Percentiles rank a stretch among this genome's conserved stretches.
phyloP scores from a whole-genome alignment of 2,888 invertebrate genomes.

The Rhamnusium bicolor region DNA sequence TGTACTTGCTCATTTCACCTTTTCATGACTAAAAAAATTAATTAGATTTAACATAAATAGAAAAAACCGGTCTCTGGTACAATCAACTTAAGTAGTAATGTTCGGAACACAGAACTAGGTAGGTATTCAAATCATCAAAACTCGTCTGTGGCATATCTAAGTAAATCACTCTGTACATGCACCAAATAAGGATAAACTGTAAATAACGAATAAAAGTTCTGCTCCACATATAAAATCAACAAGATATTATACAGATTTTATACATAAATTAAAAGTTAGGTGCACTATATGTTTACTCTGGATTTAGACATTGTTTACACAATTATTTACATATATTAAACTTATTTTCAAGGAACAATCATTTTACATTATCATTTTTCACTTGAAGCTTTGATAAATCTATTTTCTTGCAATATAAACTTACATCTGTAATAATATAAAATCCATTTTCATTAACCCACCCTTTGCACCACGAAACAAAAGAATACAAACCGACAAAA shows the following conservation, averaged over 20 bases:
- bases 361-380: background rate
- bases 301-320: background rate
- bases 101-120: background rate
- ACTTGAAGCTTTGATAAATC: background rate
- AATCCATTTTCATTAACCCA: slow-evolving; percentile 15
- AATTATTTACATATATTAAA: background rate
- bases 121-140: background rate
- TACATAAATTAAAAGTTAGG: background rate
- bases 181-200: background rate
- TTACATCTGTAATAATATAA: slow-evolving; percentile 13
- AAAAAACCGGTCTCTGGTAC: background rate
- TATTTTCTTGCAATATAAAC: background rate
- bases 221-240: background rate
- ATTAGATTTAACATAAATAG: background rate
- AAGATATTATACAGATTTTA: background rate
- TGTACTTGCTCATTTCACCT: background rate
- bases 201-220: background rate
- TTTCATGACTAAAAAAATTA: background rate
- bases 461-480: slow-evolving; percentile 39
- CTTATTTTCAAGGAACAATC: background rate
- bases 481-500: slow-evolving; percentile 41
- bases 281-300: background rate
- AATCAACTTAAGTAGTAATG: background rate
- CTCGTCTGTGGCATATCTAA: background rate
- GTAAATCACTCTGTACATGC: background rate